These are phyloP conservation scores for Fringilla coelebs DNA, from an alignment of 2,797 vertebrate species.

Conservation along the genomic window DNA sequence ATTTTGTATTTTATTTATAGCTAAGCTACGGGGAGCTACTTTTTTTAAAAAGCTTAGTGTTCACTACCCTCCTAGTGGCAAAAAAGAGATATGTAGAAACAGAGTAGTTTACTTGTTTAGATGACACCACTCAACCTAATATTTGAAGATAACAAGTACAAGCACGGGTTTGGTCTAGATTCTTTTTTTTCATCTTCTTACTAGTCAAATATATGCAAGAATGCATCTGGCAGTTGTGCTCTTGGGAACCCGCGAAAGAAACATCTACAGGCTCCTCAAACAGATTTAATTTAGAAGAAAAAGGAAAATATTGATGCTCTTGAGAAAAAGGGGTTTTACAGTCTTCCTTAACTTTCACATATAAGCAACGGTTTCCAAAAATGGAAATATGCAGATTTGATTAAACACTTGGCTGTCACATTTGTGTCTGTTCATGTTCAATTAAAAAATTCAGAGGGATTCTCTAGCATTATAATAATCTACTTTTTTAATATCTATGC, in stretches of 20 bases:
- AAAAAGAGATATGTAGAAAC: neutral
- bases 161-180: accelerated
- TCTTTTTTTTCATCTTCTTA: neutral
- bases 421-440: conserved; percentile 29
- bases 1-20: neutral
- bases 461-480: conserved; percentile 46
- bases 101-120: neutral
- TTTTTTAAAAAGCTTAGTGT: neutral
- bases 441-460: conserved; percentile 47
- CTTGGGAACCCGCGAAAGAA: neutral
- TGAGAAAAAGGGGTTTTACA: conserved; percentile 1
- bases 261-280: conserved; percentile 5
- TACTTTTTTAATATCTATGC: conserved; percentile 29
- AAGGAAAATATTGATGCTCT: conserved; percentile 45
- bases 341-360: neutral
- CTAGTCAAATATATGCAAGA: conserved; percentile 30
- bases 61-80: neutral
- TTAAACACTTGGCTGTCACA: conserved; percentile 38
- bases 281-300: conserved; percentile 34
- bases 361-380: neutral
- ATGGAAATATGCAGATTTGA: conserved; percentile 5
- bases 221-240: conserved; percentile 26
- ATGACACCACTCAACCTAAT: neutral
- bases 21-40: neutral
- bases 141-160: neutral